Base-by-base conservation (phyloP, 2,888 invertebrate species). In the Stenurella melanura region DNA sequence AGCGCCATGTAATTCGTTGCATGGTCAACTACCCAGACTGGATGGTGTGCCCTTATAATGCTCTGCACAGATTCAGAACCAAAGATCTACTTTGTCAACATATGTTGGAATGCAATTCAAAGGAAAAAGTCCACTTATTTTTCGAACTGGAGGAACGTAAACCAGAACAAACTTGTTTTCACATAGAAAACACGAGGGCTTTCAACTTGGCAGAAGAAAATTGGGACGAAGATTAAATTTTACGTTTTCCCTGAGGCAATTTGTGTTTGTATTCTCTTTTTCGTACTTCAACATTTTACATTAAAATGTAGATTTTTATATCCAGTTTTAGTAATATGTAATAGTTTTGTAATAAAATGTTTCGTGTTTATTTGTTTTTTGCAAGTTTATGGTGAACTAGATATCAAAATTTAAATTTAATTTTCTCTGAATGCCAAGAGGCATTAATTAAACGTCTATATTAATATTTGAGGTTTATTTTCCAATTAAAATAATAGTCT, bases 1-100 rank as follows among this genome's bases (percentile, higher is more conserved):
- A 89, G 75, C 80, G 79, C n/a, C 89, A 89, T 75, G 83, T 89
- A 0, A 82, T 88, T 54, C 86, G 85, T 64, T 89, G 89, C 74
- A 87, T 86, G 86, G 82, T 82, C 6, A 88, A 88, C 19, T 86
- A 89, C 80, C 88, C 88, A 0, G 76, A 85, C 66, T 86, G 84
- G 80, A 80, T 84, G 26, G 82, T 81, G 0, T 89, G 89, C 77
- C 87, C 88, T 0, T 88, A 87, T 75, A 88, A 88, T 79, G 87
- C 87, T 0, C 66, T 87, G 73, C 89, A 89, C 78, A 81, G 87
- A 9, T 87, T 87, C 77, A 75, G 83, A 34, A 82, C 80, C 56
- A 84, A 84, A 60, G 81, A 84, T 15, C 80, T 86, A 26, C 80
- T 86, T 42, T 80, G 81, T 11, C 80, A 84, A 17, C 89, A 89